A percentile compares a stretch with the other conserved stretches of the same genome.
Conservation (phyloP, 2,888 invertebrate genomes). For the Marasmarcha lunaedactyla region DNA sequence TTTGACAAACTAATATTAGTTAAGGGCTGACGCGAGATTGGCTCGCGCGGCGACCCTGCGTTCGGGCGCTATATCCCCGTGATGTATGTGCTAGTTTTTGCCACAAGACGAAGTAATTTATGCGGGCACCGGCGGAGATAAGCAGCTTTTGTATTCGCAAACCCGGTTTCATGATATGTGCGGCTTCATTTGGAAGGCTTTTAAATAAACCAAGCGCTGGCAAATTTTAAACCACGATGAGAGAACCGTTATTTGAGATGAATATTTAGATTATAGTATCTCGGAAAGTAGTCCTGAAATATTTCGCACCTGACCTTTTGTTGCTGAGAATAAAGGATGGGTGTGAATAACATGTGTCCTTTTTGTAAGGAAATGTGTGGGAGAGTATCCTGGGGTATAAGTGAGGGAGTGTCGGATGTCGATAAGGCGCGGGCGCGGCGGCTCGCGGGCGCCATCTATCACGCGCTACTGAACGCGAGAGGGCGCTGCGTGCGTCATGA, state of each 20-base stretch:
- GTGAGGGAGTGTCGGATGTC: no score
- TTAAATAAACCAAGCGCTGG: background rate
- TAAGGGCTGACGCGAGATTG: constrained; percentile 3
- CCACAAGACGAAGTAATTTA: constrained; percentile 2
- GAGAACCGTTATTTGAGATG: background rate
- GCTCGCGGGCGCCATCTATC: no score
- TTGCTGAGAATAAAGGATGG: no score
- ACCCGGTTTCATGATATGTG: background rate
- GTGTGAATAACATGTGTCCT: no score
- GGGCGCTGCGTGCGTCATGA: no score
- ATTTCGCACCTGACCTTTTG: no score
- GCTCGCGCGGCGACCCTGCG: background rate
- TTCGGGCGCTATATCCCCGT: constrained; percentile 4
- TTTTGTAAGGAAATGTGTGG: no score
- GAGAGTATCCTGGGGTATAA: no score
- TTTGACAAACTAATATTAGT: constrained; percentile 32
- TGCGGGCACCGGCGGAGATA: constrained; percentile 3
- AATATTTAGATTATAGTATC: no score
- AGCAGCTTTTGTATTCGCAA: constrained; percentile 7
- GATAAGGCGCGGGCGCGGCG: no score
- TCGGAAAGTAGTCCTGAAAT: no score
- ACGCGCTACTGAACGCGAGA: no score
- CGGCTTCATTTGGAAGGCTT: background rate
- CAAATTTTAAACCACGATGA: background rate
- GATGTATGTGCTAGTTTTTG: constrained; percentile 1